Base-by-base conservation (phyloP, 2,113 vertebrate genomes). In the Pyrgilauda ruficollis region DNA sequence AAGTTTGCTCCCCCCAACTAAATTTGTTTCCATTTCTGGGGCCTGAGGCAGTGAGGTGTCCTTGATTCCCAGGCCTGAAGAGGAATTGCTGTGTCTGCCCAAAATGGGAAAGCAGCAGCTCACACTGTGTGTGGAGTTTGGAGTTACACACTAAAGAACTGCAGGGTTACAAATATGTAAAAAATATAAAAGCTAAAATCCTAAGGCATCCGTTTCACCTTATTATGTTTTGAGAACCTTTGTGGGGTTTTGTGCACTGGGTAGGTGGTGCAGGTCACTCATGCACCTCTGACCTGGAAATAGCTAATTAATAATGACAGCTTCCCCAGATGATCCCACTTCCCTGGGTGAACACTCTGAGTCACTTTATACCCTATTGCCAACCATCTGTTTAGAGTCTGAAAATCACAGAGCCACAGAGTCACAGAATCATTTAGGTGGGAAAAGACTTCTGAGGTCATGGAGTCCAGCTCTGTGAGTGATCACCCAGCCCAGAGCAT, bases 261-360 rank as follows among this genome's bases (percentile, higher is more conserved):
- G 7, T 64, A 77, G 92, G 87, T 83, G 79, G 35, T 88, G 73
- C 64, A 75, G 91, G 93, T 97, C 94, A 75, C 85, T 90, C 79
- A 49, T 52, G 90, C 47, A 67, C 73, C 94, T 95, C 87, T 95
- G 89, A 95, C 93, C 85, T 84, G 91, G 76, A 93, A 92, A 92
- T 17, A 89, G 85, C 76, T 92, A 92, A 96, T 96, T 94, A 97
- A 96, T 92, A 95, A 89, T 92, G 93, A 82, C 87, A 62, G 47
- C 76, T 84, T 75, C 2, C 5, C 83, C 33, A 33, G 43, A 47
- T 43, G 87, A 95, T 95, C 95, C 94, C 68, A 46, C 53, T 84
- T 90, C 83, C 72, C 58, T 93, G 82, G 20, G 5, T 90, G 87
- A 93, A n/a, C 28, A 14, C 76, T 84, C 53, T 5, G 27, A 67